Evolutionary conservation across 2,888 invertebrate species (phyloP).

Genomic region (Strigamia transsilvanica): DNA sequence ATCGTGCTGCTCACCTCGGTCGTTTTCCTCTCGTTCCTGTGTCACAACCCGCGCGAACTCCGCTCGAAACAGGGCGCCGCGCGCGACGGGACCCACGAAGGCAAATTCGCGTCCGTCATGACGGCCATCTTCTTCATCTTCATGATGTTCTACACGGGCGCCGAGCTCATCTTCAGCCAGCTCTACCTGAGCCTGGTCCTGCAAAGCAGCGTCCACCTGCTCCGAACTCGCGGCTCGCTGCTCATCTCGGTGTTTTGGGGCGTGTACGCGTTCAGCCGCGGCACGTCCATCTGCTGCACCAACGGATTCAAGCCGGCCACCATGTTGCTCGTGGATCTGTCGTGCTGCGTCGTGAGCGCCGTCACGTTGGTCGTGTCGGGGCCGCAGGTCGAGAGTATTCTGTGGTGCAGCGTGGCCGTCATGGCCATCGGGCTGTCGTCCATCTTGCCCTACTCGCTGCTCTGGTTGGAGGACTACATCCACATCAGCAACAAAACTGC

Average conservation of each 20-base stretch:
- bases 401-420: constrained; percentile 64
- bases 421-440: constrained; percentile 66
- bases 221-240: constrained; percentile 62
- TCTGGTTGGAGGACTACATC: constrained; percentile 65
- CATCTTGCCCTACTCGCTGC: constrained; percentile 65
- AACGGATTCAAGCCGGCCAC: constrained; percentile 62
- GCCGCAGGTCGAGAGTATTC: constrained; percentile 59
- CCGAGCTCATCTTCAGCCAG: constrained; percentile 66
- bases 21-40: constrained; percentile 62
- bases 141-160: constrained; percentile 64
- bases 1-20: constrained; percentile 62
- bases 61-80: constrained; percentile 57
- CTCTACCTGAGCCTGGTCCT: constrained; percentile 64
- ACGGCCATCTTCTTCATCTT: constrained; percentile 63
- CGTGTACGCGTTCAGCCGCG: constrained; percentile 64
- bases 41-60: constrained; percentile 61
- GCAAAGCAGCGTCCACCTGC: constrained; percentile 61
- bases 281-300: constrained; percentile 64
- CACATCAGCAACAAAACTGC: constrained; percentile 65
- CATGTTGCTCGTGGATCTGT: constrained; percentile 64
- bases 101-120: constrained; percentile 60
- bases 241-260: constrained; percentile 66
- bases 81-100: constrained; percentile 50
- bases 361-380: constrained; percentile 61
- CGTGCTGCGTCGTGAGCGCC: constrained; percentile 61